phyloP scores from a whole-genome alignment of 2,113 vertebrate species.

The Meles meles region DNA sequence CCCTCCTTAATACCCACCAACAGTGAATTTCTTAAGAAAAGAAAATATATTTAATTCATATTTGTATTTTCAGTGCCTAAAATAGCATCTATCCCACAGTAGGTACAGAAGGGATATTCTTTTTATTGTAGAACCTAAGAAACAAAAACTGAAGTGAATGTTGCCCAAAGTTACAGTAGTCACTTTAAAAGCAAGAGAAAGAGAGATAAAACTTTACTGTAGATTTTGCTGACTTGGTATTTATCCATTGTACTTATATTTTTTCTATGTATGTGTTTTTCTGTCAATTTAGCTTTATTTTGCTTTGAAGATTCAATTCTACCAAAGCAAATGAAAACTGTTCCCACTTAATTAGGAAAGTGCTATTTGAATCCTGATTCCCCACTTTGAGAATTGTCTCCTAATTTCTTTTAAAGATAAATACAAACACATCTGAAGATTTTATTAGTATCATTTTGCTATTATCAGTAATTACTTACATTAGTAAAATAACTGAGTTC shows the following conservation, averaged over 20 bases:
- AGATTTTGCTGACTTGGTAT: not conserved
- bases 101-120: not conserved
- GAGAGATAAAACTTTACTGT: not conserved
- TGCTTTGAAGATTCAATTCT: conserved; percentile 30
- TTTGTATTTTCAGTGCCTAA: not conserved
- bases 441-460: not conserved
- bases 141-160: not conserved
- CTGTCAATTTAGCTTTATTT: conserved; percentile 23
- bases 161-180: not conserved
- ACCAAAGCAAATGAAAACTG: conserved; percentile 37
- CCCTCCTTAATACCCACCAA: not conserved
- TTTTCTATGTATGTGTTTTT: conserved; percentile 9
- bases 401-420: conserved; percentile 40
- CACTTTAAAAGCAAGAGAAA: not conserved
- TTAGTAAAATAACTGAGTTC: conserved; percentile 23
- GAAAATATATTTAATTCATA: not conserved
- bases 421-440: conserved; percentile 1
- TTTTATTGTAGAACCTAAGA: not conserved
- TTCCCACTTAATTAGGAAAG: conserved; percentile 20
- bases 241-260: not conserved
- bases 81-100: not conserved
- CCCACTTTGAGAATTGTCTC: not conserved
- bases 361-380: conserved; percentile 12
- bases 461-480: conserved; percentile 46
- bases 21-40: not conserved